These are phyloP conservation scores for Clanis bilineata DNA, from an alignment of 2,888 invertebrate species.

Conservation along the genomic window DNA sequence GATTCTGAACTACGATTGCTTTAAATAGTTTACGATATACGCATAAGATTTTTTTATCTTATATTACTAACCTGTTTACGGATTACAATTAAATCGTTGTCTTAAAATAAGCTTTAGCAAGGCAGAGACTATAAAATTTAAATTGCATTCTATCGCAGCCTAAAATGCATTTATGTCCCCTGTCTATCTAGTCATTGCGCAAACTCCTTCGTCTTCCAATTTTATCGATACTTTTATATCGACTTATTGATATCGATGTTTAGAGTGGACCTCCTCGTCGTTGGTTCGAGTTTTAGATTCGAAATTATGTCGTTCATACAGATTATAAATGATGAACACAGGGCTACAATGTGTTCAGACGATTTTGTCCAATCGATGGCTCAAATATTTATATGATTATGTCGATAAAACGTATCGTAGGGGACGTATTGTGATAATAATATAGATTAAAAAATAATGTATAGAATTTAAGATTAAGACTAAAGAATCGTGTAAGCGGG, in stretches of 20 bases:
- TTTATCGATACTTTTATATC: constrained; percentile 8
- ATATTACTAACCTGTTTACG: constrained; percentile 5
- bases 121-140: neutral
- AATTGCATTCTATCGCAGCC: neutral
- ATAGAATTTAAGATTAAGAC: constrained; percentile 28
- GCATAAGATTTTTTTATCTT: constrained; percentile 2
- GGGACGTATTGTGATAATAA: constrained; percentile 57
- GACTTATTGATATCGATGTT: constrained; percentile 10
- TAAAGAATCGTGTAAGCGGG: neutral
- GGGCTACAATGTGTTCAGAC: constrained; percentile 62
- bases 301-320: neutral
- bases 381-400: constrained; percentile 45
- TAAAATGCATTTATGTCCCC: constrained; percentile 5
- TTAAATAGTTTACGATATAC: neutral
- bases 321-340: constrained; percentile 41
- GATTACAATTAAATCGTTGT: neutral
- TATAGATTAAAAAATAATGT: constrained; percentile 42
- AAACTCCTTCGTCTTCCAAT: constrained; percentile 12
- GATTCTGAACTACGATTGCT: neutral
- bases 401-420: constrained; percentile 42
- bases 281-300: constrained; percentile 1
- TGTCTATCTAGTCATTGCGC: constrained; percentile 10
- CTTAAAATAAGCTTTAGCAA: neutral
- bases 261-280: constrained; percentile 4
- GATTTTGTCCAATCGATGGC: constrained; percentile 48